Evolutionary conservation across 2,113 vertebrate genomes (phyloP), one percentile per base, ranked within the genome.

Genomic region (Micronisus gabar): DNA sequence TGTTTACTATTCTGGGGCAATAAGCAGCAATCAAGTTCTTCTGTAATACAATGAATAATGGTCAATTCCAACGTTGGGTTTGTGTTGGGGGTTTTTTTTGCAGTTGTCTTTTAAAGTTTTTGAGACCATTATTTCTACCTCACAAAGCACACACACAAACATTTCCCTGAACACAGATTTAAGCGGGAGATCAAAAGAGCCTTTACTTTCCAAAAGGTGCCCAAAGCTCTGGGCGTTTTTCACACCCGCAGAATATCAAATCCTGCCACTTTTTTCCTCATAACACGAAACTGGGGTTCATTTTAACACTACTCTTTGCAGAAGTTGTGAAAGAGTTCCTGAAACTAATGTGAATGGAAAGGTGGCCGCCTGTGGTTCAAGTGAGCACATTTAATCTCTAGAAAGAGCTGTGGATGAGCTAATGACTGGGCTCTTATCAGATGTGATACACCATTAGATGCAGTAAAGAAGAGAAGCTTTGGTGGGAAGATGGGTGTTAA

Each of bases 361-460:
- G 61, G 29, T 78, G 61, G 74, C 52, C 4, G 4, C 1, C 0
- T 45, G 78, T 0, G 0, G 21, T 11, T 56, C 29, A 55, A 38
- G 43, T 25, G 41, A 66, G 25, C 8, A 4, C 41, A 47, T 65
- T 65, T 80, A 59, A 85, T 72, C 62, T 79, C 95, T 48, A 76
- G 43, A 55, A 84, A 86, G 90, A 90, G 74, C 65, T 74, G 32
- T n/a, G 73, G 55, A 32, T 87, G 61, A 92, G 56, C 53, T 75
- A 32, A 65, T 19, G 67, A 75, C 58, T 29, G 27, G 30, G 67
- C 36, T 90, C 61, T 79, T 52, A 90, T 26, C 66, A 76, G 40
- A 22, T 73, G 41, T 58, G 62, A 88, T 34, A 72, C 25, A 45
- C 8, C 0, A 0, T 41, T 67, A 72, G 66, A 79, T 68, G 71